A percentile compares a stretch with the other conserved stretches of the same genome.
Conservation (phyloP, 2,113 vertebrate genomes). For the Raja brachyura region DNA sequence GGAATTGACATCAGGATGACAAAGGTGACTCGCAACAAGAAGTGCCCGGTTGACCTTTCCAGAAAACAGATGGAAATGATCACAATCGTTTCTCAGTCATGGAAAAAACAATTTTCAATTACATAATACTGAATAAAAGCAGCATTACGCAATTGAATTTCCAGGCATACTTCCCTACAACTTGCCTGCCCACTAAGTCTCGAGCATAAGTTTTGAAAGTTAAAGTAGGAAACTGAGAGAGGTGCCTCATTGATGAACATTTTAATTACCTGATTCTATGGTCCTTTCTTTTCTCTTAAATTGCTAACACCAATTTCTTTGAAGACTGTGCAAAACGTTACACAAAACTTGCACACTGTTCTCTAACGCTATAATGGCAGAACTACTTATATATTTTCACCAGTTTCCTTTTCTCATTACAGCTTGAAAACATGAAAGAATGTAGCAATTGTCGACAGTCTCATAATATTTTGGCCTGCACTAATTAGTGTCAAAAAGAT, state of each 20-base stretch:
- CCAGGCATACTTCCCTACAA: not conserved
- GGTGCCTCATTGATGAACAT: not conserved
- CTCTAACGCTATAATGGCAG: not conserved
- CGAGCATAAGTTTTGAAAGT: not conserved
- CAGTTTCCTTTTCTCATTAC: slow-evolving; percentile 34
- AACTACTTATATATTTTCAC: slow-evolving; percentile 11
- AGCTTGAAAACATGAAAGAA: slow-evolving; percentile 31
- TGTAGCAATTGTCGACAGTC: slow-evolving; percentile 38
- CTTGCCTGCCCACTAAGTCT: not conserved
- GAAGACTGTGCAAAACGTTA: not conserved
- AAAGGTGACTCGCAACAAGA: too few relatives aligned
- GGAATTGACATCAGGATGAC: too few relatives aligned
- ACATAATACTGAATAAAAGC: too few relatives aligned
- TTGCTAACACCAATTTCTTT: not conserved
- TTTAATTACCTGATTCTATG: not conserved
- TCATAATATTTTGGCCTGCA: slow-evolving; percentile 36
- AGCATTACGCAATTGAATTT: too few relatives aligned
- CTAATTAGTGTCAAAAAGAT: slow-evolving; percentile 43
- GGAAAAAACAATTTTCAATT: too few relatives aligned
- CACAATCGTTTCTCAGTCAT: too few relatives aligned
- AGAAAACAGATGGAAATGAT: too few relatives aligned
- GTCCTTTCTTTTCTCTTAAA: not conserved
- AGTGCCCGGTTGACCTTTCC: too few relatives aligned
- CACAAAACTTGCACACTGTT: not conserved
- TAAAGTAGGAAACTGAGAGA: not conserved